Evolutionary conservation across 2,113 vertebrate genomes (phyloP), one percentile per base, ranked within the genome.

Genomic region (Megaptera novaeangliae): DNA sequence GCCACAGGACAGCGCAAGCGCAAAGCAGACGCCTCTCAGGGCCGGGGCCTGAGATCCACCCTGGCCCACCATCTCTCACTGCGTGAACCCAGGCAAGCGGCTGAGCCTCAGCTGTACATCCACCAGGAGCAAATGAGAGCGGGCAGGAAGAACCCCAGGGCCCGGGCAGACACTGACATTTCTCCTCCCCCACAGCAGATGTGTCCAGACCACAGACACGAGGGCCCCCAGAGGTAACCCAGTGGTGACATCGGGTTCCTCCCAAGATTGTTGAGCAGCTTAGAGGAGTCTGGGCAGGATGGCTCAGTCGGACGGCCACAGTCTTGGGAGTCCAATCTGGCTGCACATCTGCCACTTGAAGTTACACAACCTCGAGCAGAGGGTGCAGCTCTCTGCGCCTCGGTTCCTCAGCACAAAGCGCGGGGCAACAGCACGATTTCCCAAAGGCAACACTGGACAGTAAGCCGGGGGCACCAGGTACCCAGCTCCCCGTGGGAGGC

Each of bases 81-180:
- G 39, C 1, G 2, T 23, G 15, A 83, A 66, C 6, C 21, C 3
- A 29, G 29, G 44, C 75, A 63, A 20, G 66, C 9, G 23, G 44
- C 81, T 6, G 39, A 78, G 20, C 23, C 34, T 25, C 18, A 3
- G n/a, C 57, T 31, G 12, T 6, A 61, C 36, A n/a, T 29, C 61
- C 44, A 61, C 13, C 61, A 15, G 71, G 44, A 41, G 39, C 10
- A n/a, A 44, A 9, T 1, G 4, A 63, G 63, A 46, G 6, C 23
- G 21, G 27, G 13, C 21, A 10, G 4, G 25, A 72, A 44, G 15
- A 41, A 29, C 4, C 9, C 46, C n/a, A 8, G 8, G 18, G 29
- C 7, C 82, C 25, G 0, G 29, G n/a, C 11, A 21, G 31, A n/a
- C 20, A 0, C 23, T 6, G 3, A 59, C 44, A n/a, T 46, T 21